Base-by-base conservation (phyloP, 2,113 vertebrate genomes). In the Zosterops borbonicus region DNA sequence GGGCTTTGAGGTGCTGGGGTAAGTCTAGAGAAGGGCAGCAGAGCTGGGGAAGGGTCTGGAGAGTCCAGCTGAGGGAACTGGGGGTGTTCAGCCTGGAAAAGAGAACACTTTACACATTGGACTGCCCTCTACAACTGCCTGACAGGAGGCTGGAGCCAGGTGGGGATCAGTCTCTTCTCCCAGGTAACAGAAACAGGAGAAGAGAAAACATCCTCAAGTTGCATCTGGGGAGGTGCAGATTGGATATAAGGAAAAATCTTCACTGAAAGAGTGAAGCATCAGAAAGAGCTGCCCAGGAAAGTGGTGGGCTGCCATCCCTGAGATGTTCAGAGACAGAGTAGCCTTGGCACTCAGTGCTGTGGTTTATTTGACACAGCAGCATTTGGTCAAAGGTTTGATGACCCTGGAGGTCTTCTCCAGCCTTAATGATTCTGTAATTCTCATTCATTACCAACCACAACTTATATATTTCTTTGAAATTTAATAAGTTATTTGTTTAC, bases 361-460 rank as follows among this genome's bases (percentile, higher is more conserved):
- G 37, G 5, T 25, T 65, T 41, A 2, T 7, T 35, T 35, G 42
- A 6, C 1, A 2, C 1, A 1, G n/a, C 12, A 16, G 21, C 0
- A 4, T 11, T 68, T 0, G 0, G 22, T 11, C 33, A 18, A 27
- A 33, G 22, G 31, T 14, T 19, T 8, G 9, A 22, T 59, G 53
- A 27, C 23, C 46, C 33, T 5, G 11, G 46, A 23, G 33, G 22
- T 23, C 27, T 69, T 21, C 21, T 46, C 55, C 46, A 69, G 23
- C 33, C 33, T 33, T 9, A 46, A 33, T n/a, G 39, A 20, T 13
- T 24, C 55, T 39, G 2, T 28, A 28, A 46, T 53, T 69, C 33
- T 29, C 46, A 24, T 29, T 42, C 23, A 23, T 29, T 60, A 28
- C 56, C 47, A 31, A 12, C 37, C 37, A 24, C 14, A 19, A 17